These are phyloP conservation scores for Polymixis lichenea DNA, from an alignment of 2,888 invertebrate genomes.

Conservation along the genomic window DNA sequence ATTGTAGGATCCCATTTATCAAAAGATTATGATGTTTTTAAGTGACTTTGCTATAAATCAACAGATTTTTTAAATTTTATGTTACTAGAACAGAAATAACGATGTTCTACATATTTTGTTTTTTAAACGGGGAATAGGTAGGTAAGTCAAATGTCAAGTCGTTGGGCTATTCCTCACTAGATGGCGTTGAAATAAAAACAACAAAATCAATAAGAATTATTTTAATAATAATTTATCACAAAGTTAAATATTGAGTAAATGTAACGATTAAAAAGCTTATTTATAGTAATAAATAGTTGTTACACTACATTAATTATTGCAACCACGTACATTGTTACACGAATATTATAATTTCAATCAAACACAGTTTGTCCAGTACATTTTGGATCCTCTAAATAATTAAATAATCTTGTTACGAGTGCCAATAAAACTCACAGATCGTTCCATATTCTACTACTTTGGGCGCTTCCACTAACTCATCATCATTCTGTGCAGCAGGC, in stretches of 20 bases:
- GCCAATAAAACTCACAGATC: not conserved
- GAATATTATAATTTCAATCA: not conserved
- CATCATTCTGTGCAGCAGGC: too few species aligned
- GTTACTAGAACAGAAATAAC: not conserved
- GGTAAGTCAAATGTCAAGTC: too few species aligned
- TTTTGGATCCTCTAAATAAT: not conserved
- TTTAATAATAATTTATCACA: conserved; percentile 57
- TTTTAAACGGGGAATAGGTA: too few species aligned
- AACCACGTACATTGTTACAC: conserved; percentile 25
- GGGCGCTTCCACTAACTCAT: not conserved
- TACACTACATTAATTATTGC: conserved; percentile 21
- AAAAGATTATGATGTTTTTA: not conserved
- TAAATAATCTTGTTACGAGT: not conserved
- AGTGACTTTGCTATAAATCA: not conserved
- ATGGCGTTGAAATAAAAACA: conserved; percentile 29
- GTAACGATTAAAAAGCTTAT: conserved; percentile 43
- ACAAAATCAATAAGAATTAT: conserved; percentile 28
- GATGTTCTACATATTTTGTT: too few species aligned
- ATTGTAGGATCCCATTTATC: not conserved
- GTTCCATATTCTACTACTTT: not conserved
- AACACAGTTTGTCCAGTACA: not conserved
- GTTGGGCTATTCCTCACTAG: conserved; percentile 9
- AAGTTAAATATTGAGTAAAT: conserved; percentile 36
- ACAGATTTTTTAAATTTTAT: not conserved
- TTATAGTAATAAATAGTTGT: conserved; percentile 50